Conservation (phyloP, 2,113 vertebrate genomes). For the Cryptotis parvus region DNA sequence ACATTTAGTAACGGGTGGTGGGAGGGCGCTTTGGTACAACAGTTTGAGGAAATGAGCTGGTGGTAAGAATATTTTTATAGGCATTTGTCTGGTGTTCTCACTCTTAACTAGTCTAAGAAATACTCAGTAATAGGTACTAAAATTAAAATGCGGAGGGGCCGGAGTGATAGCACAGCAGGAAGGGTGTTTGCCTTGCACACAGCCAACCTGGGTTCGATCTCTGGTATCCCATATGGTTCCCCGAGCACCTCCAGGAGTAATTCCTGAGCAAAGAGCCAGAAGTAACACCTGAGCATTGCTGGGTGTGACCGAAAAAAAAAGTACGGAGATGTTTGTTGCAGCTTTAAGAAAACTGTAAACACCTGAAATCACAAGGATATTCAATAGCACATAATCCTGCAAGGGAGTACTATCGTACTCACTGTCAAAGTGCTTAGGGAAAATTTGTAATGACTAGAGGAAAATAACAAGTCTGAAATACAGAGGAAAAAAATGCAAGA, state of each 20-base stretch:
- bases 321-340: not conserved
- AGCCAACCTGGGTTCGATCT: too few species aligned
- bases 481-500: not conserved
- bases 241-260: too few species aligned
- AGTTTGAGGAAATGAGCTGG: slow-evolving; percentile 32
- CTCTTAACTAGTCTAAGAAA: not conserved
- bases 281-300: too few species aligned
- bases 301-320: too few species aligned
- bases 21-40: not conserved
- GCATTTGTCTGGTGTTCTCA: not conserved
- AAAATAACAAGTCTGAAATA: not conserved
- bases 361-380: not conserved
- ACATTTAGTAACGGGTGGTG: slow-evolving; percentile 5
- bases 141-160: not conserved
- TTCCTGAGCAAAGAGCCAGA: too few species aligned
- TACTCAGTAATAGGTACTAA: not conserved
- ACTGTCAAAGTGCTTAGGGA: slow-evolving; percentile 1
- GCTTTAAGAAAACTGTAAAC: not conserved
- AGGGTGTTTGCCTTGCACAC: too few species aligned
- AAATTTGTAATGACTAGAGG: not conserved
- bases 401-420: not conserved
- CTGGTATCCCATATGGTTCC: too few species aligned
- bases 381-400: not conserved
- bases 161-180: too few species aligned
- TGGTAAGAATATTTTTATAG: not conserved